Conservation (phyloP, 2,113 vertebrate genomes). For the Brienomyrus longianalis region DNA sequence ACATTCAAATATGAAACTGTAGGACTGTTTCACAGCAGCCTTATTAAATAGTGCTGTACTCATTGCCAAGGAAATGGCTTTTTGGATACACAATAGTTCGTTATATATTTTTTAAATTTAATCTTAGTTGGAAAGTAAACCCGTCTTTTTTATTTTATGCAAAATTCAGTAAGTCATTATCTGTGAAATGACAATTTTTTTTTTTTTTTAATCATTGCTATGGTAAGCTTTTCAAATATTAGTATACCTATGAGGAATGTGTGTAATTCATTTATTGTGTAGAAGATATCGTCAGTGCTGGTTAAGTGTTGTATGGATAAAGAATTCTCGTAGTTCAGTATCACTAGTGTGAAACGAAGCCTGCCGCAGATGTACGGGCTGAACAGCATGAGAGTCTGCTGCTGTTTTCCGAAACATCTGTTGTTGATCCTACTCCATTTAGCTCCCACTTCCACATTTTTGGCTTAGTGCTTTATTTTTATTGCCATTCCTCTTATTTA, state of each 20-base stretch:
- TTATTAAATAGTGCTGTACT: neutral
- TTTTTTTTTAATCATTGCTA: neutral
- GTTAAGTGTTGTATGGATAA: neutral
- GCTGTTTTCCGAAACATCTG: neutral
- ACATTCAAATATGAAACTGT: conserved; percentile 27
- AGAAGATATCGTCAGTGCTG: neutral
- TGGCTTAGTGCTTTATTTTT: neutral
- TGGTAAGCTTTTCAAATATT: neutral
- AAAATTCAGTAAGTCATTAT: neutral
- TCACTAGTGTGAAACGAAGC: neutral
- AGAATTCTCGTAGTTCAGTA: neutral
- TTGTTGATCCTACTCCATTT: neutral
- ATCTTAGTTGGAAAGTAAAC: neutral
- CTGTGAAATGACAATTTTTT: neutral
- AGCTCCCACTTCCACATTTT: neutral
- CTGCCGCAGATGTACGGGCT: neutral
- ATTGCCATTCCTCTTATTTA: neutral
- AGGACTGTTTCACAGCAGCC: conserved; percentile 21
- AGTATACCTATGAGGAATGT: neutral
- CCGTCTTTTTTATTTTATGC: neutral
- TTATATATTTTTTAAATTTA: neutral
- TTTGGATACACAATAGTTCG: neutral
- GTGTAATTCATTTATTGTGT: neutral
- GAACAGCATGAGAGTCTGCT: neutral
- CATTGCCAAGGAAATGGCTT: neutral